Evolutionary conservation across 2,888 invertebrate species (phyloP).

Genomic region (Apamea sordens): DNA sequence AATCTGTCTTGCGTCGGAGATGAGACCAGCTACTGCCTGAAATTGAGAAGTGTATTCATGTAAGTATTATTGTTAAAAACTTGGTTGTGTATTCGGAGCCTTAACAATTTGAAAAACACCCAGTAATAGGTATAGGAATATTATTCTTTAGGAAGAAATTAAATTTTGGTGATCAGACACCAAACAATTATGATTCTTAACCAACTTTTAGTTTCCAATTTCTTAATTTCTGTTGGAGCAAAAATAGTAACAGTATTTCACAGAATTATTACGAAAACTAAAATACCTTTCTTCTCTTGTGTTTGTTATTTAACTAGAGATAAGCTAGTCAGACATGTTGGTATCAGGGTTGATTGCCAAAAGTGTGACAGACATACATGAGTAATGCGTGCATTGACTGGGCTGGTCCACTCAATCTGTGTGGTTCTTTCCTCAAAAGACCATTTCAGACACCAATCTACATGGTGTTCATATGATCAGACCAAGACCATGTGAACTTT

Average conservation of each 20-base stretch:
- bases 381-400: too few relatives aligned
- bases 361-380: too few relatives aligned
- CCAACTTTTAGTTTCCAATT: too few relatives aligned
- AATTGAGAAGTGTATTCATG: constrained; percentile 68
- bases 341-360: neutral
- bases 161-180: neutral
- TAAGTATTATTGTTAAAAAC: neutral
- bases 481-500: too few relatives aligned
- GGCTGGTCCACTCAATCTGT: too few relatives aligned
- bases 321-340: neutral
- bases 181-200: neutral
- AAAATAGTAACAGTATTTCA: neutral
- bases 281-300: too few relatives aligned
- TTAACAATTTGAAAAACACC: neutral
- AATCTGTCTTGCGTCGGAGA: constrained; percentile 98
- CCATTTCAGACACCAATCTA: too few relatives aligned
- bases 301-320: too few relatives aligned
- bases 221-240: neutral
- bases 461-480: too few relatives aligned
- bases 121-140: neutral
- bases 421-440: too few relatives aligned
- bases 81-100: neutral
- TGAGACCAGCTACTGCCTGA: constrained; percentile 96
- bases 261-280: too few relatives aligned
- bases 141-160: neutral